Conservation (phyloP, 2,113 vertebrate genomes). For the Callipepla squamata region DNA sequence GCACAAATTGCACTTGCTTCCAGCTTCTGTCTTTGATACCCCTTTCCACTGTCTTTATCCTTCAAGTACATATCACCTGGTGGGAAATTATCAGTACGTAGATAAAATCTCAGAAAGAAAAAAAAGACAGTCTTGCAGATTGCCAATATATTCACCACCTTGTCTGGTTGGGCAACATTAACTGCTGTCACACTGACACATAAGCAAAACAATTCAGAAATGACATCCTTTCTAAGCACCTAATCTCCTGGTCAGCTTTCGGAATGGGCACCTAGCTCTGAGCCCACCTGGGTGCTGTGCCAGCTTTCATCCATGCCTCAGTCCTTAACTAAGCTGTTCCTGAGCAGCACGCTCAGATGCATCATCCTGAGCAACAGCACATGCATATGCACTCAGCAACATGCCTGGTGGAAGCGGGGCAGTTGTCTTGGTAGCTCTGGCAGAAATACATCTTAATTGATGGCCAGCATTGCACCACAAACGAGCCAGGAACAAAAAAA, state of each 20-base stretch:
- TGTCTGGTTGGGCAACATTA: background rate
- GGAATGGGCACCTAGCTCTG: background rate
- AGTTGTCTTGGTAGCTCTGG: conserved; percentile 4
- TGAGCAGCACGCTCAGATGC: background rate
- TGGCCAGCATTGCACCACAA: conserved; percentile 51
- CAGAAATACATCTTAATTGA: conserved; percentile 54
- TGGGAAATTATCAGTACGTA: background rate
- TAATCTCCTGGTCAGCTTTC: background rate
- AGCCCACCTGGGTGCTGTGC: background rate
- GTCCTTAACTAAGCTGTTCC: conserved; percentile 11
- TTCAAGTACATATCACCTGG: background rate
- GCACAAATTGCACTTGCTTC: background rate
- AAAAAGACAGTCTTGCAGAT: background rate
- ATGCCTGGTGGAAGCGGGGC: background rate
- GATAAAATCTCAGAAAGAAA: rapidly evolving
- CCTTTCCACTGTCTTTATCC: background rate
- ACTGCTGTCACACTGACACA: background rate
- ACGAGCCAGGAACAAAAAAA: conserved; percentile 34
- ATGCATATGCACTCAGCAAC: background rate
- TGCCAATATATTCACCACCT: background rate
- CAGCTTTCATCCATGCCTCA: background rate
- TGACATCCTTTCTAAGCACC: background rate
- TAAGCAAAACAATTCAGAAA: background rate
- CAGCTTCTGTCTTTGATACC: background rate
- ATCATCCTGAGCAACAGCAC: background rate